These are phyloP conservation scores for Nomada flava DNA, from an alignment of 2,888 invertebrate species.

Conservation along the genomic window DNA sequence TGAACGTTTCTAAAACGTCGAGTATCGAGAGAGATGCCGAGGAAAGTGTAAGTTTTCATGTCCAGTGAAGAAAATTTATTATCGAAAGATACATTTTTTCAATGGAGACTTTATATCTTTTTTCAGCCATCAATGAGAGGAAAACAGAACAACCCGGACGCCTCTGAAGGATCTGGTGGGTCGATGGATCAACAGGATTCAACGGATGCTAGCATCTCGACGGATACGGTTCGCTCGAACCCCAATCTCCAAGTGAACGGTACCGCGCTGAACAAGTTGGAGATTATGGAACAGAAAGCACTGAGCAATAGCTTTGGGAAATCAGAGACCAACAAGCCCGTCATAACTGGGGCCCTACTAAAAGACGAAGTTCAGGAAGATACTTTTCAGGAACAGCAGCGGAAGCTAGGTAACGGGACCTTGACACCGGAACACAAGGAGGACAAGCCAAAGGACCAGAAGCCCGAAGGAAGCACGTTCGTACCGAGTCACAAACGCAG, in stretches of 20 bases:
- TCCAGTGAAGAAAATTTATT: neutral
- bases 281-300: conserved; percentile 73
- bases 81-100: neutral
- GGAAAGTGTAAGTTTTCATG: conserved; percentile 58
- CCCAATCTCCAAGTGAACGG: conserved; percentile 80
- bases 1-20: conserved; percentile 75
- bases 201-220: conserved; percentile 78
- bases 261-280: conserved; percentile 72
- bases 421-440: conserved; percentile 79
- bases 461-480: conserved; percentile 83
- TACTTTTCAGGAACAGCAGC: conserved; percentile 84
- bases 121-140: conserved; percentile 70
- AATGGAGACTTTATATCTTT: neutral
- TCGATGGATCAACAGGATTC: conserved; percentile 79
- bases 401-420: conserved; percentile 85
- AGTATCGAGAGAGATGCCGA: conserved; percentile 74
- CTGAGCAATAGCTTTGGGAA: conserved; percentile 85
- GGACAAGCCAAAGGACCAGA: conserved; percentile 65
- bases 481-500: conserved; percentile 85
- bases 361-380: conserved; percentile 87
- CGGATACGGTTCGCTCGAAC: conserved; percentile 79
- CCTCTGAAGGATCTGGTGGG: conserved; percentile 69
- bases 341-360: conserved; percentile 89
- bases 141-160: conserved; percentile 72
- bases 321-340: conserved; percentile 87